Evolutionary conservation across 1,140 invertebrate genomes (phyloP).

Genomic region (Drosophila parabipectinata): DNA sequence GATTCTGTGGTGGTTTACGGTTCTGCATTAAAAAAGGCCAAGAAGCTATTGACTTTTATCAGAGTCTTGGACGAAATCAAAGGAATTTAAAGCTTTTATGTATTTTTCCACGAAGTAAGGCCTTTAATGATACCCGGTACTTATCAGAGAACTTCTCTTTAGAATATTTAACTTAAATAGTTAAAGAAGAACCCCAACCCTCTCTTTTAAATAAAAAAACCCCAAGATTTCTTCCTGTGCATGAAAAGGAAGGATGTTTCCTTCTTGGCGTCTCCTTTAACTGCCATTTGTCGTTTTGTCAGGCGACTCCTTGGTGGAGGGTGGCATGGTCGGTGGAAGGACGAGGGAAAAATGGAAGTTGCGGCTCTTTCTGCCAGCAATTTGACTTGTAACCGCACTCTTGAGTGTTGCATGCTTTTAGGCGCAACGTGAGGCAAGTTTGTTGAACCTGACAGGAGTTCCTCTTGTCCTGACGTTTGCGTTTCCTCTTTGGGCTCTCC

Average conservation of each 20-base stretch:
- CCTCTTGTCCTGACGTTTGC: constrained; percentile 26
- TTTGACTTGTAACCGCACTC: constrained; percentile 77
- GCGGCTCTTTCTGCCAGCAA: constrained; percentile 49
- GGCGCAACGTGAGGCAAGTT: constrained; percentile 77
- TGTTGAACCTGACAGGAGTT: constrained; percentile 69
- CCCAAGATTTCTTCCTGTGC: constrained; percentile 7
- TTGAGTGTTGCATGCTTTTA: constrained; percentile 77
- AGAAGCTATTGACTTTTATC: not conserved
- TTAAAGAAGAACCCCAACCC: too few species aligned
- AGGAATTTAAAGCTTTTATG: too few species aligned
- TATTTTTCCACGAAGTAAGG: too few species aligned
- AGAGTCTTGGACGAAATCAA: too few species aligned
- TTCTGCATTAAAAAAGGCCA: not conserved
- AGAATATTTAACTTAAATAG: too few species aligned
- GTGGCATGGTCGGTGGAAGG: not conserved
- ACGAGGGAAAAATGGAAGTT: constrained; percentile 9
- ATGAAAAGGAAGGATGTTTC: constrained; percentile 12
- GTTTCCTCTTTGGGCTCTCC: constrained; percentile 1
- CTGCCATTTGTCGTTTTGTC: constrained; percentile 75
- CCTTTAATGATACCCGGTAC: too few species aligned
- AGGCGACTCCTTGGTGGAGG: constrained; percentile 24
- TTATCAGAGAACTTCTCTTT: too few species aligned
- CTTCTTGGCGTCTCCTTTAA: constrained; percentile 41
- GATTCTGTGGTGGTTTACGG: not conserved
- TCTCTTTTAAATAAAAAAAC: too few species aligned